Base-by-base conservation (phyloP, 1,140 invertebrate species). In the Brachionus rotundiformis region DNA sequence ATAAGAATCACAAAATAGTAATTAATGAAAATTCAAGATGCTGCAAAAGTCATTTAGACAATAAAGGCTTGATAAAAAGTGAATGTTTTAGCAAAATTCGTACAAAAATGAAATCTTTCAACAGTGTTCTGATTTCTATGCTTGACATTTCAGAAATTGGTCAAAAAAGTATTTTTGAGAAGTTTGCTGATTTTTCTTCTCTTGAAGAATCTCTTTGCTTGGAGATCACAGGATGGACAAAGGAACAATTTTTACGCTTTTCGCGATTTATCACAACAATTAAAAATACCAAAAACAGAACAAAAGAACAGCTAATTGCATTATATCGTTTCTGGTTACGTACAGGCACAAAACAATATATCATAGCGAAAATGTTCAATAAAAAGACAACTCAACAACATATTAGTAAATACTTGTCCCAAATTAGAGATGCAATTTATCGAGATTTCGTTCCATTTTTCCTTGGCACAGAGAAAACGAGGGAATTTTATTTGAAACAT, bases 401-500 rank as follows among this genome's bases (percentile, higher is more conserved):
- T 31, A 65, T 31, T 31, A 65, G 61, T 33, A 25, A 16, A 31
- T 65, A 65, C 31, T 33, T 65, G 29, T 16, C n/a, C n/a, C n/a
- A n/a, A n/a, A n/a, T n/a, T n/a, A n/a, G n/a, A n/a, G n/a, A n/a
- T n/a, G n/a, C n/a, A 16, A 65, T 65, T 16, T 31, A 65, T 33
- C n/a, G 31, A 33, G 61, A 65, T 31, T 65, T 65, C 31, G 61
- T 65, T 6, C 61, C 61, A 13, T 31, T 7, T 4, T 65, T 65
- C 31, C n/a, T 65, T 16, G 61, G 25, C 10, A 13, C 27, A 31
- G 31, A 29, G n/a, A 65, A 16, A 33, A 11, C 2, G 2, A 29
- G 61, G 8, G 27, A 65, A 7, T 65, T 65, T 31, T 65, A 31
- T 65, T 65, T 65, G n/a, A 31, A 27, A 29, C 61, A 65, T 65